These are phyloP conservation scores for Lonchura striata DNA, from an alignment of 2,113 vertebrate genomes.

Conservation along the genomic window DNA sequence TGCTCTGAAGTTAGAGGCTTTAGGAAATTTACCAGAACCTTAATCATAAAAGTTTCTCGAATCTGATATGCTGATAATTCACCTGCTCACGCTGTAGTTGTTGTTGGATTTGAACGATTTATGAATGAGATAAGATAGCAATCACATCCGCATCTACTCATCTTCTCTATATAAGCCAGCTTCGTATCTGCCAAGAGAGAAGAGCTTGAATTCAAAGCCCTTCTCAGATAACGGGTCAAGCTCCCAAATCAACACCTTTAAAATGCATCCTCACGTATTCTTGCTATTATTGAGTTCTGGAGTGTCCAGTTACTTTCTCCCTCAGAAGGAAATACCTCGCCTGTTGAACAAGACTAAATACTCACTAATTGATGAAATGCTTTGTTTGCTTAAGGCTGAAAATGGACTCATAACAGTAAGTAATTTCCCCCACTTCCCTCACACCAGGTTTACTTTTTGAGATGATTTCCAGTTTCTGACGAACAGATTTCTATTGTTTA, in stretches of 20 bases:
- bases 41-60: neutral
- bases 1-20: neutral
- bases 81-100: neutral
- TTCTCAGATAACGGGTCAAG: neutral
- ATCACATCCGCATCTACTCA: slow-evolving; percentile 5
- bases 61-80: neutral
- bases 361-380: neutral
- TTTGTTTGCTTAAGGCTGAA: neutral
- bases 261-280: neutral
- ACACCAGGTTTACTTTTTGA: neutral
- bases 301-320: neutral
- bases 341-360: neutral
- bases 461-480: neutral
- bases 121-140: slow-evolving; percentile 23
- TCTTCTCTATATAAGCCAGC: slow-evolving; percentile 4
- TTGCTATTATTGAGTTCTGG: neutral
- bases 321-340: neutral
- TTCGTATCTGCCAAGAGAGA: neutral
- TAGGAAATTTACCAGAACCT: neutral
- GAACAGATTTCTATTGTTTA: neutral
- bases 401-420: fast-evolving
- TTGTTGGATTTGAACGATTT: neutral
- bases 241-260: neutral
- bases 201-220: neutral
- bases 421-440: fast-evolving